These are phyloP conservation scores for Chaetura pelagica DNA, from an alignment of 2,113 vertebrate species.

Conservation along the genomic window DNA sequence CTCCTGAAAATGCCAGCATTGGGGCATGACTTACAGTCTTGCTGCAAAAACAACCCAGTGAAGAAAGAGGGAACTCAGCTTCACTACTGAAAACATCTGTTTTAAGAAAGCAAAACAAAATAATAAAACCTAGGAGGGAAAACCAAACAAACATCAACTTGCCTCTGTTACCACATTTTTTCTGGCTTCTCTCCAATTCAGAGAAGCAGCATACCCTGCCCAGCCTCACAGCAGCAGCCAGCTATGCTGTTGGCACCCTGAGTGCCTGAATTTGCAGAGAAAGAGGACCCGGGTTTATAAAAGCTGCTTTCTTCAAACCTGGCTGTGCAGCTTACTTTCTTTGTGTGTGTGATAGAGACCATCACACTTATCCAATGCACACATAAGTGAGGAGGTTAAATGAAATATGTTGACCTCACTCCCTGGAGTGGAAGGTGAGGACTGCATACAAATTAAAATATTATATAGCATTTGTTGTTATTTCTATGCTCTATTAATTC, in stretches of 20 bases:
- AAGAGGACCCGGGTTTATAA: background rate
- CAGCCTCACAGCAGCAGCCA: background rate
- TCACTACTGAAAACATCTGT: background rate
- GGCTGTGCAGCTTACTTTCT: background rate
- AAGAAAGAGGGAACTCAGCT: background rate
- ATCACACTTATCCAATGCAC: background rate
- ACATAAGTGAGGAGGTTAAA: background rate
- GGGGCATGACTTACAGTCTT: background rate
- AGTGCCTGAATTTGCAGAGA: background rate
- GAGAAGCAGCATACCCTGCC: background rate
- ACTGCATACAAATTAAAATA: background rate
- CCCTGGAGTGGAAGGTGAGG: background rate
- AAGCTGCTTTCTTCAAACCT: background rate
- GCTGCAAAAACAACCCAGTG: background rate
- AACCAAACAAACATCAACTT: background rate
- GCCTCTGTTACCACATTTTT: background rate
- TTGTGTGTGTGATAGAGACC: background rate
- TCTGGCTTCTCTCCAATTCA: background rate
- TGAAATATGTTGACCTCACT: background rate
- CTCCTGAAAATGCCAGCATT: background rate
- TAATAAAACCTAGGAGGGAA: background rate
- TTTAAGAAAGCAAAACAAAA: background rate
- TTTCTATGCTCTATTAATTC: background rate
- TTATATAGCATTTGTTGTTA: background rate
- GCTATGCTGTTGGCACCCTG: background rate